These are phyloP conservation scores for Zaprionus camerounensis DNA, from an alignment of 1,140 invertebrate species.

Conservation along the genomic window DNA sequence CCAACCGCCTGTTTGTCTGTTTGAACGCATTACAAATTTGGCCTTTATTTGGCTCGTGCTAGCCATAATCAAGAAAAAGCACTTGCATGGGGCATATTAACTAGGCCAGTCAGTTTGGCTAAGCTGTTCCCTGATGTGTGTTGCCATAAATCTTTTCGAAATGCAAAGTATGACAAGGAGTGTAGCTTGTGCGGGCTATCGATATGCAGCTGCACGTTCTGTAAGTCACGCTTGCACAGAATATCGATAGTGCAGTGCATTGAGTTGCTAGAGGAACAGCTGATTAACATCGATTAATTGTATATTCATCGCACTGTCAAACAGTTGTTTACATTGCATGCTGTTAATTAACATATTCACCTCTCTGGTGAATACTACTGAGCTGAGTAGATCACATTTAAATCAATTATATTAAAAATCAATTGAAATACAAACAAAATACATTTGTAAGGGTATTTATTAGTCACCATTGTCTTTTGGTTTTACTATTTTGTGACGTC, in stretches of 20 bases:
- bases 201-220: not conserved
- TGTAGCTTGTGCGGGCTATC: too few relatives aligned
- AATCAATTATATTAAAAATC: too few relatives aligned
- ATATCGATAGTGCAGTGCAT: not conserved
- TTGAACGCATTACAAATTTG: slow-evolving; percentile 49
- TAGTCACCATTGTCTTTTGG: not conserved
- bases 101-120: slow-evolving; percentile 7
- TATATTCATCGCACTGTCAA: not conserved
- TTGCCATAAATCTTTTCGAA: too few relatives aligned
- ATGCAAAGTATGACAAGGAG: too few relatives aligned
- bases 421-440: not conserved
- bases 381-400: not conserved
- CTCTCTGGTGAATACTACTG: not conserved
- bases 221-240: not conserved
- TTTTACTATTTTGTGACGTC: slow-evolving; percentile 21
- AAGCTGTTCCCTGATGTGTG: not conserved
- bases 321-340: not conserved
- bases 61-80: slow-evolving; percentile 45
- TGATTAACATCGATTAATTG: not conserved
- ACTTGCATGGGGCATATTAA: slow-evolving; percentile 27
- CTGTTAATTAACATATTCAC: not conserved
- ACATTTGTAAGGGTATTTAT: slow-evolving; percentile 11
- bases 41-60: slow-evolving; percentile 46
- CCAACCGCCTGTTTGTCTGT: slow-evolving; percentile 34
- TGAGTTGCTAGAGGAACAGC: not conserved